Evolutionary conservation across 1,140 invertebrate species (phyloP).

Genomic region (Gryllus bimaculatus): DNA sequence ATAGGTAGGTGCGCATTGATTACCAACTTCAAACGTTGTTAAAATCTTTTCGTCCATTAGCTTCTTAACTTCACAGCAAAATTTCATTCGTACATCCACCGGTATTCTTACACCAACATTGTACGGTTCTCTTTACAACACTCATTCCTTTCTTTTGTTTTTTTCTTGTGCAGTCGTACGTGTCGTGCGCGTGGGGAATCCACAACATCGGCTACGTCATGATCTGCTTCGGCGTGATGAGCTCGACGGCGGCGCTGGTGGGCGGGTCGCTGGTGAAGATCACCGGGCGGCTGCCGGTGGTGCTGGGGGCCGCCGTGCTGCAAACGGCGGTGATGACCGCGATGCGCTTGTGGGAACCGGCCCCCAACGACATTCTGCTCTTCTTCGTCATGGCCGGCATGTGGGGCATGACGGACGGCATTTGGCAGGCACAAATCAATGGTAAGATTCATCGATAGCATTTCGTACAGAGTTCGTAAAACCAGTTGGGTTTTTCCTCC

Average conservation of each 20-base stretch:
- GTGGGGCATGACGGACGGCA: constrained; percentile 84
- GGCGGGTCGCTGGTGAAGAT: constrained; percentile 71
- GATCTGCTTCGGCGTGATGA: constrained; percentile 80
- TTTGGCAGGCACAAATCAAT: constrained; percentile 92
- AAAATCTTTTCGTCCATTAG: too few relatives aligned
- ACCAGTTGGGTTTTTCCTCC: too few relatives aligned
- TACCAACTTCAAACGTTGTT: too few relatives aligned
- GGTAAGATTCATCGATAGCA: constrained; percentile 44
- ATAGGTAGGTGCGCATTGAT: too few relatives aligned
- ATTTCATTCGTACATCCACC: too few relatives aligned
- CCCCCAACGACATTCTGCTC: constrained; percentile 51
- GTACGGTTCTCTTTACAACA: background rate
- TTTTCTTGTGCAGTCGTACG: constrained; percentile 62
- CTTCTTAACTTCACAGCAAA: too few relatives aligned
- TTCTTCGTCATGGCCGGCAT: constrained; percentile 78
- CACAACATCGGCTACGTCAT: constrained; percentile 84
- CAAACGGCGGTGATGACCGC: constrained; percentile 53
- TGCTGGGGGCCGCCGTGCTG: constrained; percentile 6
- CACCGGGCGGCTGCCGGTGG: constrained; percentile 16
- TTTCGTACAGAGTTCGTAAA: too few relatives aligned
- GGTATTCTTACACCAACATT: too few relatives aligned
- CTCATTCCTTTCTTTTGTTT: background rate
- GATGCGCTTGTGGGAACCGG: constrained; percentile 64
- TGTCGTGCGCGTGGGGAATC: constrained; percentile 82
- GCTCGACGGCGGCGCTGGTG: constrained; percentile 67